These are phyloP conservation scores for Ericerus pela DNA, from an alignment of 1,140 invertebrate genomes.

Conservation along the genomic window DNA sequence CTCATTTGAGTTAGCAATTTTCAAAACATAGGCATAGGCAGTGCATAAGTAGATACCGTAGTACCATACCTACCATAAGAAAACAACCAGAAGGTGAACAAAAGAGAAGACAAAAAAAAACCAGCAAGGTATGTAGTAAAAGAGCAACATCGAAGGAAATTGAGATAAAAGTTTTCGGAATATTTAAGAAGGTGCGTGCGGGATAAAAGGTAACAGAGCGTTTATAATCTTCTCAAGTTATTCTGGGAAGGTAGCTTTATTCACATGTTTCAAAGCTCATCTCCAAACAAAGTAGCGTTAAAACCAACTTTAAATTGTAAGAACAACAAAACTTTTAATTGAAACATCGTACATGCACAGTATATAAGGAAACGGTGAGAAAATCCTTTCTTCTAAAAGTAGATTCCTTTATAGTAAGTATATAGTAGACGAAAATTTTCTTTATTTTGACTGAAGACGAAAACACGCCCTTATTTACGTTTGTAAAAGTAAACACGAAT, in stretches of 20 bases:
- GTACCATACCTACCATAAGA: too few relatives aligned
- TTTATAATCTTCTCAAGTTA: conserved; percentile 11
- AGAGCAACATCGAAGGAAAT: too few relatives aligned
- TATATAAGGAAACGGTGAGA: neutral
- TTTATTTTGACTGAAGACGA: neutral
- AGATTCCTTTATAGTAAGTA: conserved; percentile 4
- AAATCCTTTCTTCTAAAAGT: conserved; percentile 2
- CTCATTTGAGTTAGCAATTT: too few relatives aligned
- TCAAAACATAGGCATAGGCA: too few relatives aligned
- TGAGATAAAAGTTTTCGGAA: conserved; percentile 6
- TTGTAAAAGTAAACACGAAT: too few relatives aligned
- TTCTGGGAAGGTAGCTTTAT: conserved; percentile 11
- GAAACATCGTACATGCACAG: conserved; percentile 1
- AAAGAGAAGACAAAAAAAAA: too few relatives aligned
- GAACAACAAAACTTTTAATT: conserved; percentile 12
- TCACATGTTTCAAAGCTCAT: conserved; percentile 11
- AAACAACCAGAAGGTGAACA: too few relatives aligned
- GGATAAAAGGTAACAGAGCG: conserved; percentile 10
- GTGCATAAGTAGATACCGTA: too few relatives aligned
- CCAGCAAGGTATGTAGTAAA: too few relatives aligned
- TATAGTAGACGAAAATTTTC: conserved; percentile 8
- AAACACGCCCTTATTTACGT: conserved; percentile 9
- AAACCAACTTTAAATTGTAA: conserved; percentile 12
- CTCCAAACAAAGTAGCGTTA: conserved; percentile 10
- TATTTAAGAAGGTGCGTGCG: conserved; percentile 5